Percentiles rank a stretch among this genome's conserved stretches.
These are phyloP conservation scores for Pocillopora grandis DNA, from an alignment of 92 coral and sea anemone species.

Conservation along the genomic window DNA sequence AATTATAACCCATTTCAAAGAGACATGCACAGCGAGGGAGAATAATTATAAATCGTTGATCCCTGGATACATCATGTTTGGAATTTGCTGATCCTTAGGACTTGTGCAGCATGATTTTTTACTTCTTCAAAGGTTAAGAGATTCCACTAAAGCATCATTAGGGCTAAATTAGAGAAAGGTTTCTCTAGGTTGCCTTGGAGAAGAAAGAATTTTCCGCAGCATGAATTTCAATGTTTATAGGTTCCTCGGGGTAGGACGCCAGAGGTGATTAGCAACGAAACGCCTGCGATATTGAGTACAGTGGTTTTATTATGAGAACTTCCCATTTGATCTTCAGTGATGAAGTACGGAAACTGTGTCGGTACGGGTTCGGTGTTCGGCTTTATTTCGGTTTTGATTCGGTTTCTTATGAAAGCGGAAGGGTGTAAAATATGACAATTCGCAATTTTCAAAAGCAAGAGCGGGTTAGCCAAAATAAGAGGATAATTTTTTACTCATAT, in stretches of 20 bases:
- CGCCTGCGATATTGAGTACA: slow-evolving; percentile 2
- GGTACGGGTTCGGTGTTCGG: not conserved
- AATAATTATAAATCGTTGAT: not conserved
- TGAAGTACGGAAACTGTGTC: not conserved
- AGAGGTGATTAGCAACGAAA: slow-evolving; percentile 13
- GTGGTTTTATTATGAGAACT: not conserved
- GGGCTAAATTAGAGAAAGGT: not conserved
- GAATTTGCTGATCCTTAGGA: not conserved
- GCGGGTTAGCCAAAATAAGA: too few relatives aligned
- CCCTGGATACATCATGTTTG: not conserved
- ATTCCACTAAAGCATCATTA: not conserved
- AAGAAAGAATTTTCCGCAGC: not conserved
- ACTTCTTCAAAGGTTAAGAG: not conserved
- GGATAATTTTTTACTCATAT: too few relatives aligned
- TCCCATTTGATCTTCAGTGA: not conserved
- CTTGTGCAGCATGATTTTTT: not conserved
- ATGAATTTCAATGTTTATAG: slow-evolving; percentile 11
- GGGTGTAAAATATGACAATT: too few relatives aligned
- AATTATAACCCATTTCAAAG: slow-evolving; percentile 6
- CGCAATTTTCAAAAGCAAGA: too few relatives aligned
- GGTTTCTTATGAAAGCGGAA: too few relatives aligned
- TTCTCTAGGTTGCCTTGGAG: slow-evolving; percentile 24
- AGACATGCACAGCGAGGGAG: not conserved
- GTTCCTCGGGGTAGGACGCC: not conserved
- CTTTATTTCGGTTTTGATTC: not conserved